Percentiles rank a stretch among this genome's conserved stretches.
These are phyloP conservation scores for Gastrophysa polygoni DNA, from an alignment of 2,888 invertebrate genomes.

Conservation along the genomic window DNA sequence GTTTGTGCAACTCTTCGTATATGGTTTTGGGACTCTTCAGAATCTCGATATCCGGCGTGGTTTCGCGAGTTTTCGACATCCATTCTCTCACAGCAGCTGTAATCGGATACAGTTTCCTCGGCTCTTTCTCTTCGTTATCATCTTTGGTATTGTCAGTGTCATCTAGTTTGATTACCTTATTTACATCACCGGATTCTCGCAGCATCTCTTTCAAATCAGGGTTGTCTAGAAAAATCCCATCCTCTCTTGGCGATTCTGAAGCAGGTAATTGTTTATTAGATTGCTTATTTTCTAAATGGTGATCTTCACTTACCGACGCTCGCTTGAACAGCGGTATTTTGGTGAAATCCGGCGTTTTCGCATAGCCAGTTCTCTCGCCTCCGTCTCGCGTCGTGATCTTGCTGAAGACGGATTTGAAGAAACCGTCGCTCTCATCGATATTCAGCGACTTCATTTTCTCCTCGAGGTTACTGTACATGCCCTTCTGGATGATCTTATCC, in stretches of 20 bases:
- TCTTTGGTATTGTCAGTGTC: slow-evolving; percentile 5
- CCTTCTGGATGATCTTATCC: slow-evolving; percentile 56
- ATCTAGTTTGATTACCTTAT: background rate
- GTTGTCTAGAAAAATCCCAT: slow-evolving; percentile 47
- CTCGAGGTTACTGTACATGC: slow-evolving; percentile 55
- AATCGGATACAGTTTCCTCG: slow-evolving; percentile 57
- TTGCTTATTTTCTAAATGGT: slow-evolving; percentile 35
- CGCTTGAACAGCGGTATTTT: slow-evolving; percentile 38
- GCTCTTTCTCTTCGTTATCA: slow-evolving; percentile 22
- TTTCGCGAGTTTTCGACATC: slow-evolving; percentile 60
- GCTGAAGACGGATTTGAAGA: slow-evolving; percentile 50
- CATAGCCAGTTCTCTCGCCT: slow-evolving; percentile 40
- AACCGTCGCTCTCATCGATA: slow-evolving; percentile 48
- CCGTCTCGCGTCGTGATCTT: slow-evolving; percentile 38
- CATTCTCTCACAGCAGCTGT: slow-evolving; percentile 67
- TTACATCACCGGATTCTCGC: slow-evolving; percentile 17
- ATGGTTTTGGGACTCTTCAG: slow-evolving; percentile 56
- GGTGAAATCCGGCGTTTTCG: slow-evolving; percentile 48
- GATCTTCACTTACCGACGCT: slow-evolving; percentile 45
- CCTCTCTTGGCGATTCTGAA: slow-evolving; percentile 38
- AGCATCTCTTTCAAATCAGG: slow-evolving; percentile 21
- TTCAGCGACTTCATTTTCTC: slow-evolving; percentile 54
- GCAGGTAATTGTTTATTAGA: slow-evolving; percentile 39
- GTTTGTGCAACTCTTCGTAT: slow-evolving; percentile 49
- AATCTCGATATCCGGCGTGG: slow-evolving; percentile 56